Percentiles rank a stretch among this genome's conserved stretches.
Conservation (phyloP, 2,797 vertebrate genomes). For the Oreochromis mossambicus region DNA sequence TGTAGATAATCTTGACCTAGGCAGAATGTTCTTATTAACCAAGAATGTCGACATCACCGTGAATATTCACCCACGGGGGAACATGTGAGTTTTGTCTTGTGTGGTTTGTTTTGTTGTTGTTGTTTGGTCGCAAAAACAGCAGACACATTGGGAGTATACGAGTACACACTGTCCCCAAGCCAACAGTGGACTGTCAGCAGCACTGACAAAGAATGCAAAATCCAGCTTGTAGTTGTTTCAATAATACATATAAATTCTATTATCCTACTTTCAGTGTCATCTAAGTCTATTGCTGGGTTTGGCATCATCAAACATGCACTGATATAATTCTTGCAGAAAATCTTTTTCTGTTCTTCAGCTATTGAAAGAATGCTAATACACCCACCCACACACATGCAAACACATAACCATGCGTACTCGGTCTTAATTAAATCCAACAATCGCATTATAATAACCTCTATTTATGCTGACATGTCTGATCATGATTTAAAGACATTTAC, state of each 20-base stretch:
- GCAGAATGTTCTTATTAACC: background rate
- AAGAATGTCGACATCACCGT: background rate
- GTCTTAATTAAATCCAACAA: conserved; percentile 15
- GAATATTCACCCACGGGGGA: background rate
- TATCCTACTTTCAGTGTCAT: background rate
- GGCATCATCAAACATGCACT: background rate
- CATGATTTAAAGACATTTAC: conserved; percentile 13
- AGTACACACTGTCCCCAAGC: background rate
- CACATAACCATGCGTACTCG: background rate
- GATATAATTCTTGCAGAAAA: background rate
- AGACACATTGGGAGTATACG: background rate
- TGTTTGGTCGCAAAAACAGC: background rate
- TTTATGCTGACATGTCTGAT: conserved; percentile 8
- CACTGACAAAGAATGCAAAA: background rate
- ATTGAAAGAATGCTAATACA: background rate
- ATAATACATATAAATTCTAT: background rate
- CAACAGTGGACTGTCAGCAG: background rate
- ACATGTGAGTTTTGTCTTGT: background rate
- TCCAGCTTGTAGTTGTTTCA: background rate
- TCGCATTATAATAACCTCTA: background rate
- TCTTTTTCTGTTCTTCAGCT: background rate
- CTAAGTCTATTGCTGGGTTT: background rate
- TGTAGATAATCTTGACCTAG: background rate
- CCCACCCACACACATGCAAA: background rate
- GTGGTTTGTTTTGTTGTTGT: background rate